Evolutionary conservation across 2,113 vertebrate species (phyloP).

Genomic region (Craseonycteris thonglongyai): DNA sequence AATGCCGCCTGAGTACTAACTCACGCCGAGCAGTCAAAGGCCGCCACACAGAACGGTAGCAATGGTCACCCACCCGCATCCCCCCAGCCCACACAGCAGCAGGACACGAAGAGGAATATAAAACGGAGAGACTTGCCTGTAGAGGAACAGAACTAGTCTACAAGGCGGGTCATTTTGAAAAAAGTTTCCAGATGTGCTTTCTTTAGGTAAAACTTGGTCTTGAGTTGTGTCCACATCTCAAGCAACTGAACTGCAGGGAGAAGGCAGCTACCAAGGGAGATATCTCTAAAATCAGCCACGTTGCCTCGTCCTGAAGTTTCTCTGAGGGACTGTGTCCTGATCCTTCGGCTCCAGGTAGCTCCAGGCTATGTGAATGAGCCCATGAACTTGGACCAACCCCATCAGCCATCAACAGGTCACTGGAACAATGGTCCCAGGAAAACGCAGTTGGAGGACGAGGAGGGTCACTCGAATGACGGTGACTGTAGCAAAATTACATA

Average conservation of each 20-base stretch:
- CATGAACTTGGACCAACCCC: not conserved
- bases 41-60: conserved; percentile 70
- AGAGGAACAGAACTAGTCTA: not conserved
- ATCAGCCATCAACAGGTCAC: no score
- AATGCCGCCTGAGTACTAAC: conserved; percentile 55
- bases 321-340: not conserved
- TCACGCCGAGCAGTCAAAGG: conserved; percentile 68
- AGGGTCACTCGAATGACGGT: not conserved
- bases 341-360: not conserved
- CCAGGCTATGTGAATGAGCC: not conserved
- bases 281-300: not conserved
- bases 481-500: no score
- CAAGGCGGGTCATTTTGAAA: not conserved
- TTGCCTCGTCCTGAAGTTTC: not conserved
- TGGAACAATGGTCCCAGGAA: no score
- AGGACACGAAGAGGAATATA: not conserved
- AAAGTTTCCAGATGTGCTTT: not conserved
- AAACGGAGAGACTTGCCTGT: not conserved
- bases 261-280: not conserved
- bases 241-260: not conserved
- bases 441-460: not conserved
- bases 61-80: no score
- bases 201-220: not conserved
- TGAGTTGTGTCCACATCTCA: not conserved
- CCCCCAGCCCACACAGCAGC: no score